A percentile compares a stretch with the other conserved stretches of the same genome.
phyloP scores from a whole-genome alignment of 92 coral and sea anemone genomes.

The Palythoa grandis region DNA sequence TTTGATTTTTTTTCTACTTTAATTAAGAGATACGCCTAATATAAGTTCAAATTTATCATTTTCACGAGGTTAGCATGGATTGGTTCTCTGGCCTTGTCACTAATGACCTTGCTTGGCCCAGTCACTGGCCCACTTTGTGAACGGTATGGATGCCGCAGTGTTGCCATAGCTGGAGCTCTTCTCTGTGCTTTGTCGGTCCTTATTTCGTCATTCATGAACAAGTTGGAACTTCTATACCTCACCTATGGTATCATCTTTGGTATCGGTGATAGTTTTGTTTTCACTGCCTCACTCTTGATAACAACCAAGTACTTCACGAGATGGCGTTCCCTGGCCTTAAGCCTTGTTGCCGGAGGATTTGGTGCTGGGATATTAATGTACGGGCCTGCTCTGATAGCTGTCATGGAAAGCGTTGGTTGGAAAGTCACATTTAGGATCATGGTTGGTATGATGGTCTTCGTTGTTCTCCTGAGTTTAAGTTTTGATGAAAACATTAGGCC shows the following conservation, averaged over 20 bases:
- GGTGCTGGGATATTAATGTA: conserved; percentile 26
- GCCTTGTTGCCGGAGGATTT: conserved; percentile 19
- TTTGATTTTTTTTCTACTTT: no score
- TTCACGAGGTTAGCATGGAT: conserved; percentile 21
- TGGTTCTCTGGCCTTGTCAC: conserved; percentile 17
- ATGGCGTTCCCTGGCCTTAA: conserved; percentile 16
- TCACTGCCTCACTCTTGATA: conserved; percentile 15
- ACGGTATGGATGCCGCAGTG: conserved; percentile 7
- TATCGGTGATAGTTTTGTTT: conserved; percentile 5
- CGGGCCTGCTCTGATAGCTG: not conserved
- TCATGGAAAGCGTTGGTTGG: conserved; percentile 1
- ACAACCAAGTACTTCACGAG: conserved; percentile 21
- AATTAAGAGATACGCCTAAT: no score
- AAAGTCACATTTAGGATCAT: conserved; percentile 16
- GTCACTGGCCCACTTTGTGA: conserved; percentile 14
- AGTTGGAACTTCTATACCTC: conserved; percentile 25
- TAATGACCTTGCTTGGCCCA: conserved; percentile 25
- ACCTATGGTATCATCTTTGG: conserved; percentile 26
- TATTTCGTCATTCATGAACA: conserved; percentile 12
- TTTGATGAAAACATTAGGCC: conserved; percentile 16
- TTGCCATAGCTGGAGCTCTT: conserved; percentile 19
- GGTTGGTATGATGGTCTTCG: conserved; percentile 7
- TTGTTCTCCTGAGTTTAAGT: not conserved
- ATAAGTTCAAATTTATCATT: not conserved
- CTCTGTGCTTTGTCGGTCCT: conserved; percentile 1